Evolutionary conservation across 1,140 invertebrate genomes (phyloP).

Genomic region (Zophobas atratus): DNA sequence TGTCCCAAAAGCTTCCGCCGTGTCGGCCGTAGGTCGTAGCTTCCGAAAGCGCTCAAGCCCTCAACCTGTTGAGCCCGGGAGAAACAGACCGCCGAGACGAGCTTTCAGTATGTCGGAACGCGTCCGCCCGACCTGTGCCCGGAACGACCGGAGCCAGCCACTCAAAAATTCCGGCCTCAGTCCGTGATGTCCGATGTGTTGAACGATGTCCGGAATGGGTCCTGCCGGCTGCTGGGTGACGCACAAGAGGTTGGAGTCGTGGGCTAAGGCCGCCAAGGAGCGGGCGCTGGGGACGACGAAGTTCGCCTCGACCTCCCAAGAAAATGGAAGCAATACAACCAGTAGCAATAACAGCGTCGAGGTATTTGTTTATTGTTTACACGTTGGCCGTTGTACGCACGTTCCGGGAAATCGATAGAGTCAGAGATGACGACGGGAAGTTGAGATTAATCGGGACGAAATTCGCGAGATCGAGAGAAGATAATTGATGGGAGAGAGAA

Average conservation of each 20-base stretch:
- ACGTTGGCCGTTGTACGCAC: slow-evolving; percentile 28
- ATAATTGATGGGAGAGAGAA: too few species aligned
- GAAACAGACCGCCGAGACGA: slow-evolving; percentile 47
- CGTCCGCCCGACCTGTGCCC: slow-evolving; percentile 42
- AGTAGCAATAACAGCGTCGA: slow-evolving; percentile 61
- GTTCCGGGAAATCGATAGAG: slow-evolving; percentile 31
- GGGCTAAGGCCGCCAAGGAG: slow-evolving; percentile 79
- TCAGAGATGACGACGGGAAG: slow-evolving; percentile 17
- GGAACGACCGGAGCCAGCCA: slow-evolving; percentile 42
- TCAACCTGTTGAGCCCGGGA: slow-evolving; percentile 62
- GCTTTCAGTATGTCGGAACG: slow-evolving; percentile 47
- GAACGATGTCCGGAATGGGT: slow-evolving; percentile 76
- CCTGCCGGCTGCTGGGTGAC: slow-evolving; percentile 80
- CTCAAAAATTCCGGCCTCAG: slow-evolving; percentile 7
- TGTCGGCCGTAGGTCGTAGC: slow-evolving; percentile 44
- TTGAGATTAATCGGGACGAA: slow-evolving; percentile 10
- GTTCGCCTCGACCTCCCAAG: slow-evolving; percentile 49
- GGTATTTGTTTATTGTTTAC: slow-evolving; percentile 52
- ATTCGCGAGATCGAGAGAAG: background rate
- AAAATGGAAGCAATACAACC: slow-evolving; percentile 58
- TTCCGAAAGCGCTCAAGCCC: slow-evolving; percentile 43
- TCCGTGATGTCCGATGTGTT: slow-evolving; percentile 1
- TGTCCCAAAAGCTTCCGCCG: too few species aligned
- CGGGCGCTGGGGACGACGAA: slow-evolving; percentile 70
- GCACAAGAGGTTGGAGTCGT: slow-evolving; percentile 80